A percentile compares a stretch with the other conserved stretches of the same genome.
These are phyloP conservation scores for Eueremaeus valkanovi DNA, from an alignment of 2,888 invertebrate species.

Conservation along the genomic window DNA sequence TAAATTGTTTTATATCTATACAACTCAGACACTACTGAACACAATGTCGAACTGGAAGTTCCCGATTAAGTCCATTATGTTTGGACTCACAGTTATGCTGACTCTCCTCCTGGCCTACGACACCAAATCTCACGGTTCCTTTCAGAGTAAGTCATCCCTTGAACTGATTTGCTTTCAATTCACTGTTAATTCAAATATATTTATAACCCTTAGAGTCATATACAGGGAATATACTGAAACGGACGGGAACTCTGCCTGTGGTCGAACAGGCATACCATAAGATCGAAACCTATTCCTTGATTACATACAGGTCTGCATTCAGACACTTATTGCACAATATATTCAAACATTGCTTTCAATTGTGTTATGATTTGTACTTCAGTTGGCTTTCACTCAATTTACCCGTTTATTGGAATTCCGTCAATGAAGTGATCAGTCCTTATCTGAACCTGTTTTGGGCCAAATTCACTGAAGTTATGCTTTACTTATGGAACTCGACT, in stretches of 20 bases:
- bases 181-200: too few relatives aligned
- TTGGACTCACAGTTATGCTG: constrained; percentile 49
- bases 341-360: constrained; percentile 9
- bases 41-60: constrained; percentile 50
- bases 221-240: constrained; percentile 50
- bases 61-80: constrained; percentile 50
- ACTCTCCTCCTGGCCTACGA: constrained; percentile 51
- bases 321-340: not conserved
- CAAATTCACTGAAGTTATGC: constrained; percentile 47
- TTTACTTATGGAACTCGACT: constrained; percentile 49
- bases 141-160: constrained; percentile 51
- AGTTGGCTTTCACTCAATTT: constrained; percentile 43
- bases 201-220: constrained; percentile 50
- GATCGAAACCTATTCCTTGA: constrained; percentile 40
- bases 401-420: constrained; percentile 48
- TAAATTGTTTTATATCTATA: constrained; percentile 32
- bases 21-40: constrained; percentile 50
- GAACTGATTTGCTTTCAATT: too few relatives aligned
- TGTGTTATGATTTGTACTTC: not conserved
- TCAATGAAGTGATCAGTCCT: constrained; percentile 49
- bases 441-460: constrained; percentile 48
- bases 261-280: constrained; percentile 43
- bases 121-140: constrained; percentile 49
- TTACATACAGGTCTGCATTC: constrained; percentile 38
- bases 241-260: constrained; percentile 48